These are phyloP conservation scores for Arizona elegans DNA, from an alignment of 2,113 vertebrate species.

Conservation along the genomic window DNA sequence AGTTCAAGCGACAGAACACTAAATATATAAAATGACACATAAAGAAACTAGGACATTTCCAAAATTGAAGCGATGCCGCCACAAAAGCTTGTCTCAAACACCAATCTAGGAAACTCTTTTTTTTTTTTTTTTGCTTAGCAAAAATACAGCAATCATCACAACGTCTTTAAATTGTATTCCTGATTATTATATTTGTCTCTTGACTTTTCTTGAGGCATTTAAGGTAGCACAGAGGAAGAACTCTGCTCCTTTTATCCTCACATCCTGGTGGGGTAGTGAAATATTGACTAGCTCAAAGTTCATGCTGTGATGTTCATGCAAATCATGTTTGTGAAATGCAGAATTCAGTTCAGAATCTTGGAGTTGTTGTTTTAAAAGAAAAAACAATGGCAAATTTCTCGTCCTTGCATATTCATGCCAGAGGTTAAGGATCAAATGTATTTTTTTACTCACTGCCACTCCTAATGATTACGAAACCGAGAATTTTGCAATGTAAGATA, in stretches of 20 bases:
- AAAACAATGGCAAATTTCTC: not conserved
- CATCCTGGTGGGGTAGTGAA: not conserved
- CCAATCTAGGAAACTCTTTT: not conserved
- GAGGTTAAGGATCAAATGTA: accelerated
- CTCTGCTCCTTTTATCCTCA: not conserved
- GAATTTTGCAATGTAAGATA: not conserved
- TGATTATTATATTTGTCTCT: not conserved
- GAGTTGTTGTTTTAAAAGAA: not conserved
- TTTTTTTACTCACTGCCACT: not conserved
- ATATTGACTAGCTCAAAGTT: not conserved
- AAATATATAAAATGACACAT: not conserved
- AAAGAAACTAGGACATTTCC: not conserved
- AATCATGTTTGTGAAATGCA: not conserved
- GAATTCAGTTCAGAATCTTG: not conserved
- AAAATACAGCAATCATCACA: conserved; percentile 43
- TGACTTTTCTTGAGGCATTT: not conserved
- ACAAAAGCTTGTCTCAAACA: not conserved
- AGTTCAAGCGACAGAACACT: not conserved
- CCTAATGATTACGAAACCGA: not conserved
- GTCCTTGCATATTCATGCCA: not conserved
- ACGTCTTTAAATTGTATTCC: not conserved
- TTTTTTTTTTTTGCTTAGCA: conserved; percentile 50
- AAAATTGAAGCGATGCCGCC: not conserved
- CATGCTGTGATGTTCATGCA: not conserved
- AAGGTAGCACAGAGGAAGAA: not conserved